Evolutionary conservation across 2,113 vertebrate species (phyloP).

Genomic region (rabbit (Oryctolagus cuniculus)): DNA sequence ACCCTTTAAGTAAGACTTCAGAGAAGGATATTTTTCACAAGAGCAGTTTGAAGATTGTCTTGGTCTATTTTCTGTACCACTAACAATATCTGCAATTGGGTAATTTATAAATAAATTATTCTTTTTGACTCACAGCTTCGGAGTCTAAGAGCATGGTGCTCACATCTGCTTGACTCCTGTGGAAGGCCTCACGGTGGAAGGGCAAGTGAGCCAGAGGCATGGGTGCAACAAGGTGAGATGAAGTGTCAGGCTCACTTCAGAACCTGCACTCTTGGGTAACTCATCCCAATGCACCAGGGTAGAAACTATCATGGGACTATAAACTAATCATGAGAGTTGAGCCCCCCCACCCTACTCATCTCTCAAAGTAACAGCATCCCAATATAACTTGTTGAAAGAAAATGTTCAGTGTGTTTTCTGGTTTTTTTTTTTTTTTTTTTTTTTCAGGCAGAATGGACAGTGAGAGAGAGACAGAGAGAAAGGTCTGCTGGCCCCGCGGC

Average conservation of each 20-base stretch:
- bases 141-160: not conserved
- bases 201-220: no score
- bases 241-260: not conserved
- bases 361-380: not conserved
- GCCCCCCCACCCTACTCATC: not conserved
- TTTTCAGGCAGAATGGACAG: no score
- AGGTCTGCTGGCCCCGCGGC: no score
- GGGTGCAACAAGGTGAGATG: rapidly evolving
- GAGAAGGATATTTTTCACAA: not conserved
- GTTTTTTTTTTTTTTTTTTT: no score
- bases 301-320: not conserved
- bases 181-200: not conserved
- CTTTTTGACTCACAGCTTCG: not conserved
- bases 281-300: not conserved
- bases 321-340: not conserved
- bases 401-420: no score
- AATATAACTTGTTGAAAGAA: no score
- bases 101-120: not conserved
- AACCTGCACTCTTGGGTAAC: no score
- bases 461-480: no score
- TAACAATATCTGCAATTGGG: not conserved
- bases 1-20: not conserved
- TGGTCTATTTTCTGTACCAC: not conserved
- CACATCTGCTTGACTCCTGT: not conserved
- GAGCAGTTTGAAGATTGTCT: not conserved